A percentile compares a stretch with the other conserved stretches of the same genome.
phyloP scores from a whole-genome alignment of 2,888 invertebrate genomes.

The Sarcophaga carnaria region DNA sequence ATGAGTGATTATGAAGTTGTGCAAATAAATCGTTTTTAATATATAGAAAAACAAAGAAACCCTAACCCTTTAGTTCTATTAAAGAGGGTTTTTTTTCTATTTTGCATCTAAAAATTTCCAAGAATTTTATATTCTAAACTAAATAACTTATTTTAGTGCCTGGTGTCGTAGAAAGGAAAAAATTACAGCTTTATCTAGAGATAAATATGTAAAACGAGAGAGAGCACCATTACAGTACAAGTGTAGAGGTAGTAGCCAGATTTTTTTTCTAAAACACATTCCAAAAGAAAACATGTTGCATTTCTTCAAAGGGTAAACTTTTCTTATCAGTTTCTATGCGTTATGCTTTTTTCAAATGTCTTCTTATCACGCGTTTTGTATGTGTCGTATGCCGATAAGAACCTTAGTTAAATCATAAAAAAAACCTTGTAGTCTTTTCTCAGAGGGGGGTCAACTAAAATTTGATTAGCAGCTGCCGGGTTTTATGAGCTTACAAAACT shows the following conservation, averaged over 20 bases:
- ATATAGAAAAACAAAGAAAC: neutral
- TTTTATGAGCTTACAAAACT: no score
- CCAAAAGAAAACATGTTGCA: no score
- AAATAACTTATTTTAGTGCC: no score
- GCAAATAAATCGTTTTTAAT: neutral
- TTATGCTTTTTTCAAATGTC: no score
- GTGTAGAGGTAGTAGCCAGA: neutral
- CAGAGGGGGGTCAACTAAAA: neutral
- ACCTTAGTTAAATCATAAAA: neutral
- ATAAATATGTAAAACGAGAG: neutral
- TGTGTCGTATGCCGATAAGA: neutral
- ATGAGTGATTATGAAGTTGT: slow-evolving; percentile 71
- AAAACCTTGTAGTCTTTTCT: neutral
- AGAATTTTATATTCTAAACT: neutral
- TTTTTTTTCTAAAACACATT: neutral
- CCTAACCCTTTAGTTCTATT: neutral
- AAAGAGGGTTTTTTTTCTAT: no score
- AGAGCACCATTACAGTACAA: neutral
- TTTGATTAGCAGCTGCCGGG: neutral
- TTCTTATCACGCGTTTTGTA: neutral
- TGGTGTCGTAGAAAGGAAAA: neutral
- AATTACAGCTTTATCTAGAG: neutral
- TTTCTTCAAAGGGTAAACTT: no score
- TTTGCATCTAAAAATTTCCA: neutral
- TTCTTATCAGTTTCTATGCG: neutral